A percentile compares a stretch with the other conserved stretches of the same genome.
Conservation (phyloP, 2,888 invertebrate species). For the Hofmannophila pseudospretella region DNA sequence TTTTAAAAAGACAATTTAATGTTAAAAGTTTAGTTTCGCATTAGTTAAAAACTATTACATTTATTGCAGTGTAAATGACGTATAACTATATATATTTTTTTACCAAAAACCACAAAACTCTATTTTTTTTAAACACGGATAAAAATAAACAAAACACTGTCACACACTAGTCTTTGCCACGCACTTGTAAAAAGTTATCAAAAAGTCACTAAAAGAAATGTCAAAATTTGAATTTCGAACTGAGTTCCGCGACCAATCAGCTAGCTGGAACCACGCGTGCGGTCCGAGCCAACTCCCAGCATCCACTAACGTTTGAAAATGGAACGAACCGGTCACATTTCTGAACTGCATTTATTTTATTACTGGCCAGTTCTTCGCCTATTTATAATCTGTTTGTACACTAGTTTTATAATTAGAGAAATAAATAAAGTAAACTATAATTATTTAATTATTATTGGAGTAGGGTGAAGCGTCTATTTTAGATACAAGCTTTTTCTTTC, state of each 20-base stretch:
- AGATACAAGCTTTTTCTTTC: too few relatives aligned
- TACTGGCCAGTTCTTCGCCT: slow-evolving; percentile 11
- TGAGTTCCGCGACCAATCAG: slow-evolving; percentile 3
- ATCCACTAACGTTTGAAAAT: slow-evolving; percentile 38
- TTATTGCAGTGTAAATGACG: too few relatives aligned
- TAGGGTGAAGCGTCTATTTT: too few relatives aligned
- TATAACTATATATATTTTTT: neutral
- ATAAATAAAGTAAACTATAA: too few relatives aligned
- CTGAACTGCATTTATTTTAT: slow-evolving; percentile 12
- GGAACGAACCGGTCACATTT: slow-evolving; percentile 24
- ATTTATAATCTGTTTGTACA: slow-evolving; percentile 3
- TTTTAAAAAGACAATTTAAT: too few relatives aligned
- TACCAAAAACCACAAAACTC: neutral
- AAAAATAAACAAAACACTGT: slow-evolving; percentile 2
- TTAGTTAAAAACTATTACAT: too few relatives aligned
- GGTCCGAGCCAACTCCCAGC: slow-evolving; percentile 32
- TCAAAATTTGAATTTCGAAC: slow-evolving; percentile 5
- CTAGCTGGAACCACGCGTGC: slow-evolving; percentile 25
- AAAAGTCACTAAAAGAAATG: neutral
- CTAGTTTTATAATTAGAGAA: too few relatives aligned
- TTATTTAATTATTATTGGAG: too few relatives aligned
- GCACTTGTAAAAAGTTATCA: neutral
- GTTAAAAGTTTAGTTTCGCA: too few relatives aligned
- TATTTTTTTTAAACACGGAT: too few relatives aligned
- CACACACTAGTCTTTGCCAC: neutral